Conservation (phyloP, 2,888 invertebrate genomes). For the Dascillus cervinus region DNA sequence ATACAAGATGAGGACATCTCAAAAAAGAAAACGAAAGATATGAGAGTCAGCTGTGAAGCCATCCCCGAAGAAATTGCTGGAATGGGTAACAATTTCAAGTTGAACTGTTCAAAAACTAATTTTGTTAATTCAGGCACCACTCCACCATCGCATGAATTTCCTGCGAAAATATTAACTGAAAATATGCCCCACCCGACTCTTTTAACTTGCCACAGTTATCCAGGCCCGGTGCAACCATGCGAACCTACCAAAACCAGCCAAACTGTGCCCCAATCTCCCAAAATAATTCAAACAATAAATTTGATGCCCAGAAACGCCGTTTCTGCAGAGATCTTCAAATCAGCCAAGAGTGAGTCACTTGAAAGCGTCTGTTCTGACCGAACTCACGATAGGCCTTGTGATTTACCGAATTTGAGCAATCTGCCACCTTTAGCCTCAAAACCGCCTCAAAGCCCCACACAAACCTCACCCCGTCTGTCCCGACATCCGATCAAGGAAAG, state of each 20-base stretch:
- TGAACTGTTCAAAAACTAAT: neutral
- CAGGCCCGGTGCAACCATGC: conserved; percentile 40
- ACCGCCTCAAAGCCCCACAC: conserved; percentile 59
- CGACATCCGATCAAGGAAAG: conserved; percentile 33
- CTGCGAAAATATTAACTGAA: conserved; percentile 17
- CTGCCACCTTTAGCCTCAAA: conserved; percentile 43
- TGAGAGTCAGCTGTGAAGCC: conserved; percentile 81
- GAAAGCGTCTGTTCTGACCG: conserved; percentile 21
- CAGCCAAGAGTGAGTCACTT: conserved; percentile 20
- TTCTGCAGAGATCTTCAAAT: conserved; percentile 12
- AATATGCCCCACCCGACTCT: conserved; percentile 40
- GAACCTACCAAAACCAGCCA: conserved; percentile 35
- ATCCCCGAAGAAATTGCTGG: conserved; percentile 83
- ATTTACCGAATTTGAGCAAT: conserved; percentile 26
- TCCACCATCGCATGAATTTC: conserved; percentile 50
- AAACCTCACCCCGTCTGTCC: conserved; percentile 47
- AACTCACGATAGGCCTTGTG: conserved; percentile 21
- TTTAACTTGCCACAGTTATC: conserved; percentile 46
- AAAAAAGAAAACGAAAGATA: conserved; percentile 60
- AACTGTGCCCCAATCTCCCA: conserved; percentile 46
- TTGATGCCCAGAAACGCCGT: too few relatives aligned
- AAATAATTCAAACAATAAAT: conserved; percentile 9
- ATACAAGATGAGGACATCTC: conserved; percentile 30
- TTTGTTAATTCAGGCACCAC: conserved; percentile 46
- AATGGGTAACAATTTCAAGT: too few relatives aligned